phyloP scores from a whole-genome alignment of 2,888 invertebrate species.

The Stegana nigrithorax region DNA sequence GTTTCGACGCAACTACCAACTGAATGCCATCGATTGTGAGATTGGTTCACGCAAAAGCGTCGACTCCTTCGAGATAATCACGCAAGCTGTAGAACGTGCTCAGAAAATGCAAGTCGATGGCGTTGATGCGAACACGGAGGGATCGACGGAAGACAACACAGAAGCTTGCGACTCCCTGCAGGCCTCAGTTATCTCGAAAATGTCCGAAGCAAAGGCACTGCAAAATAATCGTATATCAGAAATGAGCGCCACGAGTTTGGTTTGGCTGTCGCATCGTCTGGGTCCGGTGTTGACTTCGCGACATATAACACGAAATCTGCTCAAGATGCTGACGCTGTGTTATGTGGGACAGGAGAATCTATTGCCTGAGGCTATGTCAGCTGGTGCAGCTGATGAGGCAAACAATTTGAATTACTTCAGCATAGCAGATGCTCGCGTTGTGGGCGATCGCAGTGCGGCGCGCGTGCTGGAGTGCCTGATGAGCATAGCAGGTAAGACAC shows the following conservation, averaged over 20 bases:
- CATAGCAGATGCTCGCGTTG: constrained; percentile 75
- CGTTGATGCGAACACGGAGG: background rate
- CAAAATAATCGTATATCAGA: constrained; percentile 78
- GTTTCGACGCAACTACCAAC: constrained; percentile 67
- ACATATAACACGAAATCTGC: constrained; percentile 88
- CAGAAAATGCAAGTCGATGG: background rate
- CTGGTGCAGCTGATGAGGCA: constrained; percentile 53
- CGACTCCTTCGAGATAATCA: constrained; percentile 67
- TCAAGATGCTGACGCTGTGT: constrained; percentile 94
- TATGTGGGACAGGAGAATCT: constrained; percentile 88
- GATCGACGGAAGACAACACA: background rate
- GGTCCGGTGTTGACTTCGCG: constrained; percentile 95
- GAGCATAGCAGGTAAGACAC: constrained; percentile 86
- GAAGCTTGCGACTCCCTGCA: constrained; percentile 61
- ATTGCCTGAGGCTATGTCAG: constrained; percentile 69
- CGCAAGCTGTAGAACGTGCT: constrained; percentile 44
- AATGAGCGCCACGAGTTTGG: constrained; percentile 87
- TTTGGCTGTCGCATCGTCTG: constrained; percentile 92
- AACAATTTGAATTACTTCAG: constrained; percentile 74
- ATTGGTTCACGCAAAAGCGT: constrained; percentile 74
- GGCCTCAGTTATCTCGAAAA: constrained; percentile 65
- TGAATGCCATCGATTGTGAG: constrained; percentile 74
- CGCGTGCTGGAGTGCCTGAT: constrained; percentile 92
- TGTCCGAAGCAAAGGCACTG: constrained; percentile 62
- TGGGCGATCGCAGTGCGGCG: constrained; percentile 84